These are phyloP conservation scores for Aphrocallistes beatrix DNA, from an alignment of 37 sponge, comb jelly and placozoan genomes.

Conservation along the genomic window DNA sequence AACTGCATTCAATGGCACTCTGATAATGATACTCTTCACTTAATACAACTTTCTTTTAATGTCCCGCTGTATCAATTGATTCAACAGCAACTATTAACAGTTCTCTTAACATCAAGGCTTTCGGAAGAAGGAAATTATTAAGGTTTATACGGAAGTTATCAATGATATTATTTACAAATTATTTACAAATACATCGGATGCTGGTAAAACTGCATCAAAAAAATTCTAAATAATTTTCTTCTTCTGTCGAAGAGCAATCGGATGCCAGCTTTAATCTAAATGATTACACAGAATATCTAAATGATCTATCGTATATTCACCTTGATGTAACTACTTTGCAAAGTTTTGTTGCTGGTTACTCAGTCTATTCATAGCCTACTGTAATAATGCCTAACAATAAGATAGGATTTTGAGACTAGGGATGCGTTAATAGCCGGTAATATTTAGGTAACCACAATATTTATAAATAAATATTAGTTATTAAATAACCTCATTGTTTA, in stretches of 20 bases:
- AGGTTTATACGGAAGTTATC: background rate
- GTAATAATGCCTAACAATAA: no score
- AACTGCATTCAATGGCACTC: background rate
- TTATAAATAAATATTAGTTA: no score
- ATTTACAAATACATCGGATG: background rate
- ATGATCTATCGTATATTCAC: background rate
- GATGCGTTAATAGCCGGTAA: no score
- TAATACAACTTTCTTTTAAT: background rate
- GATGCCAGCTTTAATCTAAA: background rate
- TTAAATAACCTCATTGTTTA: no score
- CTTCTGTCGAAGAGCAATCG: background rate
- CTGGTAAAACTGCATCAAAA: background rate
- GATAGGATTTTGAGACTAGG: no score
- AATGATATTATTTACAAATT: background rate
- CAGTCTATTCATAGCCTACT: no score
- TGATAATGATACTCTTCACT: background rate
- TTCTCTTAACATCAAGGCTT: background rate
- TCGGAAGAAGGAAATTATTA: background rate
- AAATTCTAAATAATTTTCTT: background rate
- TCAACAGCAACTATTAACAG: background rate
- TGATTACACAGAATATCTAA: background rate
- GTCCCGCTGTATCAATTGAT: background rate
- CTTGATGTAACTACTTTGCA: background rate
- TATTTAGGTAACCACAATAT: no score
- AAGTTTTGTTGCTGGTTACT: background rate